Percentiles rank a stretch among this genome's conserved stretches.
Conservation (phyloP, 2,113 vertebrate species). For the Colius striatus region DNA sequence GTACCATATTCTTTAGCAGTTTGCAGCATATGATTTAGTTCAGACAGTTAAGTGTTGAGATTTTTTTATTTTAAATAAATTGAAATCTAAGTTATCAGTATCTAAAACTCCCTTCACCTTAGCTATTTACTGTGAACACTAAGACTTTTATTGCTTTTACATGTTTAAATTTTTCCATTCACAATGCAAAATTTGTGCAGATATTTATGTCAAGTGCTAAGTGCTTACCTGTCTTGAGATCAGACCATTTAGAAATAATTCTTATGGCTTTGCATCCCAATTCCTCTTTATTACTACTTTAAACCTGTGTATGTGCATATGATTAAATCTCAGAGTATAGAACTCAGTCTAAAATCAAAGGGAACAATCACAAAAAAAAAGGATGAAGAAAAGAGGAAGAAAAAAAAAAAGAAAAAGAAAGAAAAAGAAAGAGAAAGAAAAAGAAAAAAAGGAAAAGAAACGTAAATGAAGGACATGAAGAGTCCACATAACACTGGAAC, state of each 20-base stretch:
- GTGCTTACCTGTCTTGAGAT: neutral
- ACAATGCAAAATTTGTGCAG: neutral
- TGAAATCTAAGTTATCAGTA: neutral
- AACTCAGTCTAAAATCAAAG: neutral
- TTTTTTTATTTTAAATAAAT: neutral
- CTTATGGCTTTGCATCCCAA: neutral
- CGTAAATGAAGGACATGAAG: neutral
- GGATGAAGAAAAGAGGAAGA: too few species aligned
- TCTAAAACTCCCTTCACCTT: neutral
- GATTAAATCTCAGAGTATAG: neutral
- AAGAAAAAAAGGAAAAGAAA: neutral
- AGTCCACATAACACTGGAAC: neutral
- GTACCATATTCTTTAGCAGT: neutral
- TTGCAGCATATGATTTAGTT: neutral
- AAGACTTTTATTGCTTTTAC: neutral
- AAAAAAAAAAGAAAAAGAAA: neutral
- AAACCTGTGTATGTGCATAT: fast-evolving
- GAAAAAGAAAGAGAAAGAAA: neutral
- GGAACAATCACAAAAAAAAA: neutral
- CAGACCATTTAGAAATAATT: neutral
- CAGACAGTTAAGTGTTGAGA: neutral
- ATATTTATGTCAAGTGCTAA: neutral
- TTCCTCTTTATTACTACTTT: neutral
- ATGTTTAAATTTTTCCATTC: neutral
- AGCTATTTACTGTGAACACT: neutral